Evolutionary conservation across 2,113 vertebrate genomes (phyloP), one percentile per base, ranked within the genome.

Genomic region (Lampris megalopsis): DNA sequence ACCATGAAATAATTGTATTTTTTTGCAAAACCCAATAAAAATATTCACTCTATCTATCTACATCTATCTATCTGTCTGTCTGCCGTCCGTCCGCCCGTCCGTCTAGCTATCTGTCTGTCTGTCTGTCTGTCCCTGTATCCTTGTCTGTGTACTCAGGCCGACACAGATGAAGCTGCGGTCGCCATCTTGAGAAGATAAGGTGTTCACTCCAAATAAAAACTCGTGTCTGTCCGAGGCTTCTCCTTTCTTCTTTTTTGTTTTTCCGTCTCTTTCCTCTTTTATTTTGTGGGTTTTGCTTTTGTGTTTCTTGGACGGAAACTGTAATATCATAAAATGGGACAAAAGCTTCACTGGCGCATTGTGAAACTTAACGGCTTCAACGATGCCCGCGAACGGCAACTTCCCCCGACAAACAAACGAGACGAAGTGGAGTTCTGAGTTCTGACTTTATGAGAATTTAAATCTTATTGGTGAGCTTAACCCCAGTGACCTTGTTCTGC

Each of bases 301-400:
- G 62, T 68, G 73, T 67, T 80, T 71, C 71, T 82, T 90, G 73
- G 82, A 90, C 80, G 84, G 71, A 62, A 72, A 81, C 68, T 71
- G 40, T 61, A 64, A 89, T 84, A 83, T 87, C 66, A 68, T 85
- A 82, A 92, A 88, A 75, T 53, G 56, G 88, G 75, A 88, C 75
- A 84, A 71, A 86, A n/a, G 11, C 70, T 94, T 92, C 91, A 94
- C 66, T 83, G 80, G 72, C 10, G 37, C 79, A 71, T 81, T 84
- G 87, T 90, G 86, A 89, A 88, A 86, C 71, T 90, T 89, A 89
- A 92, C 88, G 86, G 78, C 75, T 79, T 86, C 85, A 85, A 84
- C 71, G 80, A 84, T 87, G 86, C 81, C 82, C 71, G 82, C 77
- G 80, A 86, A 89, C 65, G 58, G 68, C 71, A 80, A 86, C 83